Evolutionary conservation across 2,113 vertebrate species (phyloP).

Genomic region (Phylloscopus trochilus): DNA sequence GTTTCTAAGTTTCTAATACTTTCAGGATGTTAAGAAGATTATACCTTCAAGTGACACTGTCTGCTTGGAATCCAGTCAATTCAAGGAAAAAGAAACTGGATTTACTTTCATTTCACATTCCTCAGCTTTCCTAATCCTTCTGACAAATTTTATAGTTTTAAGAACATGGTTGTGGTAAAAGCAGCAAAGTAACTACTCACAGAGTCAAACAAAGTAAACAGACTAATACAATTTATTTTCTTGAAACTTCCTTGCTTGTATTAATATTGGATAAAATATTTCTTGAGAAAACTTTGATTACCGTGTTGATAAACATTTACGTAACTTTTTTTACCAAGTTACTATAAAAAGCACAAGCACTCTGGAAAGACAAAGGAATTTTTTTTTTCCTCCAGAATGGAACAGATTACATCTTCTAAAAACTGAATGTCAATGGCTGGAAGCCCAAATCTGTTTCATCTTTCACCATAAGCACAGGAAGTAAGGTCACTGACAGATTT

Average conservation of each 20-base stretch:
- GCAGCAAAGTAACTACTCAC: background rate
- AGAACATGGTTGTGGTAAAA: background rate
- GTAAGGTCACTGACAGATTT: conserved; percentile 52
- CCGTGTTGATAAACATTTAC: background rate
- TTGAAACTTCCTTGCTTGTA: background rate
- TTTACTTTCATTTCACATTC: conserved; percentile 53
- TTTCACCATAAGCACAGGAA: conserved; percentile 41
- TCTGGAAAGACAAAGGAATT: conserved; percentile 22
- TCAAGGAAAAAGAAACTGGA: conserved; percentile 16
- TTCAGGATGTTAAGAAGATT: conserved; percentile 23
- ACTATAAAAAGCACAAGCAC: background rate
- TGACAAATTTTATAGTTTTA: conserved; percentile 1
- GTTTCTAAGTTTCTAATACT: background rate
- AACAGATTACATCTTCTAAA: conserved; percentile 50
- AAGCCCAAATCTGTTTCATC: conserved; percentile 56
- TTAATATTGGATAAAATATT: background rate
- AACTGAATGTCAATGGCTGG: conserved; percentile 34
- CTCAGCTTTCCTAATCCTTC: conserved; percentile 25
- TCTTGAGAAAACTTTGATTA: background rate
- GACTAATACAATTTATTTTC: background rate
- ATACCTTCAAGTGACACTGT: conserved; percentile 10
- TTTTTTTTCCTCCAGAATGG: background rate
- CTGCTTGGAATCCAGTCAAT: conserved; percentile 27
- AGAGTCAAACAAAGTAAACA: background rate
- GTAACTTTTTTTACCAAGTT: background rate